A percentile compares a stretch with the other conserved stretches of the same genome.
phyloP scores from a whole-genome alignment of 2,797 vertebrate genomes.

The Fundulus diaphanus region DNA sequence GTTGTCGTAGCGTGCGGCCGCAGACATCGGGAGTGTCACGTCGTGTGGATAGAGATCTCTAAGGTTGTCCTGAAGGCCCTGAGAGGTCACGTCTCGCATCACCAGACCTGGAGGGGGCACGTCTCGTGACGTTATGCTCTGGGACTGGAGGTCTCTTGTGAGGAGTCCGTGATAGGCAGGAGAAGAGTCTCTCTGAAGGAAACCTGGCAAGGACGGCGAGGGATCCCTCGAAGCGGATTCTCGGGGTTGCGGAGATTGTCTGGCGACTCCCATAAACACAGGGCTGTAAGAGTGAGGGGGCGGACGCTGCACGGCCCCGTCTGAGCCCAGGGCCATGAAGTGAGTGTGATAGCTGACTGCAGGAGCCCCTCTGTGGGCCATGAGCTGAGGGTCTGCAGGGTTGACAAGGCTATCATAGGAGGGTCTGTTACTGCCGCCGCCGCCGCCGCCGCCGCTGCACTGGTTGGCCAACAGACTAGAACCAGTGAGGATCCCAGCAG shows the following conservation, averaged over 20 bases:
- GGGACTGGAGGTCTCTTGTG: slow-evolving; percentile 61
- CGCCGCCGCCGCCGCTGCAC: slow-evolving; percentile 87
- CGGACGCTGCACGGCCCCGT: slow-evolving; percentile 80
- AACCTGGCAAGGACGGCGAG: slow-evolving; percentile 75
- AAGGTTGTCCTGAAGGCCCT: slow-evolving; percentile 55
- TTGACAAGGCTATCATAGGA: slow-evolving; percentile 90
- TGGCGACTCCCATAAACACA: slow-evolving; percentile 76
- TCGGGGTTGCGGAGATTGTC: slow-evolving; percentile 80
- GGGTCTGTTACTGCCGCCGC: slow-evolving; percentile 88
- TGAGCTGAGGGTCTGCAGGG: slow-evolving; percentile 80
- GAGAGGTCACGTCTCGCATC: slow-evolving; percentile 45
- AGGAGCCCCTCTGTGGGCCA: slow-evolving; percentile 79
- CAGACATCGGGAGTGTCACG: slow-evolving; percentile 58
- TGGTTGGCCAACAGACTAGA: slow-evolving; percentile 84
- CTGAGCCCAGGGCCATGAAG: slow-evolving; percentile 85
- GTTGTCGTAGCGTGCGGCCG: slow-evolving; percentile 88
- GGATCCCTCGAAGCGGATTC: slow-evolving; percentile 82
- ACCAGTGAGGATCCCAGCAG: slow-evolving; percentile 77
- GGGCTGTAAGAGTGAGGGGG: slow-evolving; percentile 87
- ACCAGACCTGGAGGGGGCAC: slow-evolving; percentile 49
- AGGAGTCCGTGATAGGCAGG: slow-evolving; percentile 65
- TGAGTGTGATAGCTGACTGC: slow-evolving; percentile 85
- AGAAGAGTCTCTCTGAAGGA: slow-evolving; percentile 67
- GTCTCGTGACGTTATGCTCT: slow-evolving; percentile 54
- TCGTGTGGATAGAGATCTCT: slow-evolving; percentile 58